Base-by-base conservation (phyloP, 2,113 vertebrate species). In the Erpornis zantholeuca region DNA sequence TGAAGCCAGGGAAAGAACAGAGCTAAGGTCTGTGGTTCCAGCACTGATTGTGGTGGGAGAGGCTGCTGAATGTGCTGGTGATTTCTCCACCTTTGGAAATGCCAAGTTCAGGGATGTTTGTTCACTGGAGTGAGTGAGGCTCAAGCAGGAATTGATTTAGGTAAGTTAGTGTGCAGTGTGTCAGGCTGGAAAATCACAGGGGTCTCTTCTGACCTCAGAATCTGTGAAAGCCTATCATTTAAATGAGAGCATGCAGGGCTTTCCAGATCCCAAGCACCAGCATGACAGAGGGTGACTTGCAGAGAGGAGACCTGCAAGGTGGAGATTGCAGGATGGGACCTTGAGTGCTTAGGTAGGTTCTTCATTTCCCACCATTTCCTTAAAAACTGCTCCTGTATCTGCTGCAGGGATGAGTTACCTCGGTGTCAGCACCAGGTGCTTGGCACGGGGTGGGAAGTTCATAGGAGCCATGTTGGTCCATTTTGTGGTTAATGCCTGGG, bases 1-100 rank as follows among this genome's bases (percentile, higher is more conserved):
- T 61, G 89, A 53, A 86, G 60, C 9, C 8, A 15, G 29, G 22
- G 61, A 11, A 53, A 49, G 52, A 36, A 16, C 2, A 18, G 70
- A n/a, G 76, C 15, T 23, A 1, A 82, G n/a, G 31, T 68, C 57
- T 2, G 0, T 3, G 2, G 13, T 56, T 86, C 50, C 1, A 2
- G 65, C 19, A 12, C 28, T 0, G 3, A 2, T 65, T 38, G 2
- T 24, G n/a, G 28, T 69, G 25, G 52, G 49, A 53, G 65, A 85
- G 59, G n/a, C 54, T 72, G 44, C 40, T 44, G 44, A 44, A 38
- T 40, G n/a, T 50, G 54, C 45, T 31, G 69, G n/a, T 2, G 11
- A 9, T 59, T 92, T 70, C 60, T 53, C 31, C 10, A 8, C 35
- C 35, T 86, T 29, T 81, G 76, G 64, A 77, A 88, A 45, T 3